phyloP scores from a whole-genome alignment of 2,888 invertebrate genomes.

The Stegana nigrithorax region DNA sequence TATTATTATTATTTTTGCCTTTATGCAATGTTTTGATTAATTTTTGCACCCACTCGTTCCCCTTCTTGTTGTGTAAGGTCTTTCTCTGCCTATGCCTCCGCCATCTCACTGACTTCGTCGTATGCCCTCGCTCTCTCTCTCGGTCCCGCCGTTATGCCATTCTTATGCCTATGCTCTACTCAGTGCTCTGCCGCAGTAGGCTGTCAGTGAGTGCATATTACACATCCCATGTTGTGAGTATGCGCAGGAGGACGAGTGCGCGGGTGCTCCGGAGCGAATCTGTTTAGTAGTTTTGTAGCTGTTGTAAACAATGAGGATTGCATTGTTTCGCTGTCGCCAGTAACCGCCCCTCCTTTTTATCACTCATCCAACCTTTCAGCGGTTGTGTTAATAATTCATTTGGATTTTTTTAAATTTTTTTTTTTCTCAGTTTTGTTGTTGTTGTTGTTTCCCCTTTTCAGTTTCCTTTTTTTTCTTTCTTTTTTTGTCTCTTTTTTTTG shows the following conservation, averaged over 20 bases:
- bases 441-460: not conserved
- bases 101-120: not conserved
- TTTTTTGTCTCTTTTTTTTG: not conserved
- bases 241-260: not conserved
- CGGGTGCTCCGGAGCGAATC: too few species aligned
- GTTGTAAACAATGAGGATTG: not conserved
- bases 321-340: not conserved
- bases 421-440: not conserved
- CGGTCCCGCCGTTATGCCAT: not conserved
- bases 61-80: too few species aligned
- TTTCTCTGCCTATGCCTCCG: not conserved
- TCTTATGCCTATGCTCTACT: not conserved
- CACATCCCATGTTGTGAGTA: too few species aligned
- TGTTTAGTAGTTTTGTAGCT: not conserved
- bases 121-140: not conserved
- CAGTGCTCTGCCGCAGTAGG: not conserved
- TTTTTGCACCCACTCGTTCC: slow-evolving; percentile 51
- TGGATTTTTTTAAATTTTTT: not conserved
- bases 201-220: not conserved
- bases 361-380: not conserved
- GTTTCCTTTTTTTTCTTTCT: not conserved
- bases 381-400: not conserved
- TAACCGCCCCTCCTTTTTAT: not conserved
- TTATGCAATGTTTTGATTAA: slow-evolving; percentile 69
- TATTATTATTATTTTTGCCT: slow-evolving; percentile 69